Percentiles rank a stretch among this genome's conserved stretches.
phyloP scores from a whole-genome alignment of 2,888 invertebrate species.

The Ormyrus rosae region DNA sequence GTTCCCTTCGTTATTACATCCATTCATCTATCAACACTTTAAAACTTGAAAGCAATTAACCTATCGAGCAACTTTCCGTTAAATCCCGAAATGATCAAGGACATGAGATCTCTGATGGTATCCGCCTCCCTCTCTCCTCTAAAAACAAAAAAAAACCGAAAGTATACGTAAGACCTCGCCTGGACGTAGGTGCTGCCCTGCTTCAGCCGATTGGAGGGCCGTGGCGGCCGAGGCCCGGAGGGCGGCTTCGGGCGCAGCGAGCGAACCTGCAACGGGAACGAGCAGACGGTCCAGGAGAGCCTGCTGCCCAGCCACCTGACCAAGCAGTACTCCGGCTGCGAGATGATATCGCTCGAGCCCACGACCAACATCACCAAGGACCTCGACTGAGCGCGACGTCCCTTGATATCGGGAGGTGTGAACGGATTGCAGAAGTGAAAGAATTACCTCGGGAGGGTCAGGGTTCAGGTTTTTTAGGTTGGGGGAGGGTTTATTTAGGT shows the following conservation, averaged over 20 bases:
- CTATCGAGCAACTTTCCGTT: too few relatives aligned
- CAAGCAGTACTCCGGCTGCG: constrained; percentile 64
- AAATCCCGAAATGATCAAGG: background rate
- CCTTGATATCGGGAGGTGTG: background rate
- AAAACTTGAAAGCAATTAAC: background rate
- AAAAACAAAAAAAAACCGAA: background rate
- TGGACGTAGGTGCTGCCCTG: constrained; percentile 67
- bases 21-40: background rate
- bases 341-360: constrained; percentile 68
- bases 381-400: constrained; percentile 15
- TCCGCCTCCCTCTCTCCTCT: background rate
- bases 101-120: background rate
- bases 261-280: constrained; percentile 82
- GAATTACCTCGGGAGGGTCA: too few relatives aligned
- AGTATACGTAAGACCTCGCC: background rate
- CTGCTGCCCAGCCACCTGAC: constrained; percentile 75
- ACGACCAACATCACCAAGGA: constrained; percentile 62
- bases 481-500: too few relatives aligned
- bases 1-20: background rate
- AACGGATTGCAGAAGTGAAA: too few relatives aligned
- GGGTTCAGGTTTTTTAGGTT: too few relatives aligned
- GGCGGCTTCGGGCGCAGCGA: constrained; percentile 61
- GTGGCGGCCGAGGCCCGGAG: background rate
- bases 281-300: constrained; percentile 82
- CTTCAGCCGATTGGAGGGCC: constrained; percentile 71